phyloP scores from a whole-genome alignment of 2,888 invertebrate species.

The Acanthosepion esculentum region DNA sequence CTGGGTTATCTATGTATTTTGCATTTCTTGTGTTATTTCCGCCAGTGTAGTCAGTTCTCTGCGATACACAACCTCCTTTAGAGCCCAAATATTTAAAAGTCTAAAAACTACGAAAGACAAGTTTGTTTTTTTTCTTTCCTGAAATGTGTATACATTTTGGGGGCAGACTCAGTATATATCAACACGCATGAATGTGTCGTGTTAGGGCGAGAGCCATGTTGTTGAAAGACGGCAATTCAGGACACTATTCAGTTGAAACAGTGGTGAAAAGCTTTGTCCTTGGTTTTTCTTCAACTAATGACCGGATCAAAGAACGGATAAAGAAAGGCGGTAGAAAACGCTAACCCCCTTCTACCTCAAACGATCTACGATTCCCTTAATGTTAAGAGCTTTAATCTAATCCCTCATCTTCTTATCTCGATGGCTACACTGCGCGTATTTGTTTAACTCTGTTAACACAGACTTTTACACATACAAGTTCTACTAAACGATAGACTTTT shows the following conservation, averaged over 20 bases:
- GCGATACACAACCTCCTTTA: no score
- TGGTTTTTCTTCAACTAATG: not conserved
- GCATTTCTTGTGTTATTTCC: no score
- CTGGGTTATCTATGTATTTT: no score
- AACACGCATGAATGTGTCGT: no score
- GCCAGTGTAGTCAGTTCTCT: no score
- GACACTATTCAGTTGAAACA: not conserved
- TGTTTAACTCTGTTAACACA: not conserved
- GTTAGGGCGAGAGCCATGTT: fast-evolving
- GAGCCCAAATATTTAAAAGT: no score
- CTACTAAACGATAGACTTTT: not conserved
- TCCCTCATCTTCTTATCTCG: not conserved
- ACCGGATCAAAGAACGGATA: not conserved
- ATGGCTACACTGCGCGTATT: not conserved
- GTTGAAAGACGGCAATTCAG: not conserved
- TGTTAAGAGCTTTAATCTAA: not conserved
- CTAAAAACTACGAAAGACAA: no score
- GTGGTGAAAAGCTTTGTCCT: not conserved
- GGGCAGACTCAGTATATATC: no score
- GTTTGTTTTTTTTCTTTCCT: no score
- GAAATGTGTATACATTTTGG: no score
- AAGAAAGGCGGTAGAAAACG: no score
- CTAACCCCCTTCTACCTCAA: not conserved
- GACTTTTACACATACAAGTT: not conserved
- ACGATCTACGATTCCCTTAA: not conserved